Conservation (phyloP, 2,888 invertebrate species). For the Cephus spinipes region DNA sequence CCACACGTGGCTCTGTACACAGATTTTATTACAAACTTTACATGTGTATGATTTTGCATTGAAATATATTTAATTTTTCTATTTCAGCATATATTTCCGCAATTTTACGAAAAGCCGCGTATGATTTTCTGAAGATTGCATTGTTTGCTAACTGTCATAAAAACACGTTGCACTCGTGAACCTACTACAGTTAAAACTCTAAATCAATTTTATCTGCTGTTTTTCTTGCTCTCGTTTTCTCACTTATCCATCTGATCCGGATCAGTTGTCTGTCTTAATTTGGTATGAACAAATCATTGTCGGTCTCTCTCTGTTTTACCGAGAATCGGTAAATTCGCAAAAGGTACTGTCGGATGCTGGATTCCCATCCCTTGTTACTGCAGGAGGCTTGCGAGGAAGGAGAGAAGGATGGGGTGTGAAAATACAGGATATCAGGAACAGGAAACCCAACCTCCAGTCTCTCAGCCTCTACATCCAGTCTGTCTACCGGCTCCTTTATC, state of each 20-base stretch:
- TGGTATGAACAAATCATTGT: neutral
- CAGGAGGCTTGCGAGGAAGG: neutral
- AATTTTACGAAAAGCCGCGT: too few relatives aligned
- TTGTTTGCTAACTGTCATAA: too few relatives aligned
- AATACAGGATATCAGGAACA: conserved; percentile 2
- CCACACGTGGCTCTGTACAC: too few relatives aligned
- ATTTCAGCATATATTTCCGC: too few relatives aligned
- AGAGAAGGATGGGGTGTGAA: neutral
- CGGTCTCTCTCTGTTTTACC: neutral
- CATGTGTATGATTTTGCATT: too few relatives aligned
- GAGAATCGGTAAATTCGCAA: neutral
- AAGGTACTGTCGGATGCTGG: neutral
- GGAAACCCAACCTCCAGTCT: conserved; percentile 2
- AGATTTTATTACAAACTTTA: too few relatives aligned
- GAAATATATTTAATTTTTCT: too few relatives aligned
- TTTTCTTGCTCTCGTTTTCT: neutral
- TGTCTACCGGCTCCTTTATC: conserved; percentile 7
- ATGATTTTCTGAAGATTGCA: too few relatives aligned
- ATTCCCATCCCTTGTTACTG: neutral
- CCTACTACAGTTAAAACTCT: too few relatives aligned
- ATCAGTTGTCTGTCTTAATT: neutral
- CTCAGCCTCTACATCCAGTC: neutral
- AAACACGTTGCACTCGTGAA: too few relatives aligned
- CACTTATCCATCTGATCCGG: neutral
- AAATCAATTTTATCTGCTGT: too few relatives aligned